These are phyloP conservation scores for Hirtodrosophila duncani DNA, from an alignment of 2,888 invertebrate species.

Conservation along the genomic window DNA sequence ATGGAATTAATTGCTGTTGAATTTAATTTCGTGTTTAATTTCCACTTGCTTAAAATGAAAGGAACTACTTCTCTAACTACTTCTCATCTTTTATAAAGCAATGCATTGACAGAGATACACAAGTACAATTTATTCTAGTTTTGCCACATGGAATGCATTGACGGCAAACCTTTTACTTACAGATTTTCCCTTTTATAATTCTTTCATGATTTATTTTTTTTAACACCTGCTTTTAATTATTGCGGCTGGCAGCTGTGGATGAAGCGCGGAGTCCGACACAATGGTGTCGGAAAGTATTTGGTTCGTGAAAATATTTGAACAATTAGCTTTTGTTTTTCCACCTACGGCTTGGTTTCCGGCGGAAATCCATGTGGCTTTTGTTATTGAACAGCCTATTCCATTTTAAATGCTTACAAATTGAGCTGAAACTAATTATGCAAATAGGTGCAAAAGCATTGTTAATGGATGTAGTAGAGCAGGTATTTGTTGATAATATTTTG, in stretches of 20 bases:
- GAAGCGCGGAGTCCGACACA: not conserved
- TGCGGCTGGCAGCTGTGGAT: conserved; percentile 7
- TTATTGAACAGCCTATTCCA: conserved; percentile 28
- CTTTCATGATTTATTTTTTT: no score
- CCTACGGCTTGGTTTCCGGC: conserved; percentile 11
- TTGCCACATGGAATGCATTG: no score
- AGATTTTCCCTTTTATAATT: conserved; percentile 19
- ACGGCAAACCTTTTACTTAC: conserved; percentile 20
- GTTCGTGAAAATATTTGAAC: conserved; percentile 44
- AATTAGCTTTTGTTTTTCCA: conserved; percentile 51
- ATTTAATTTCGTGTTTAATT: no score
- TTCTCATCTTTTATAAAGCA: no score
- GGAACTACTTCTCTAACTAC: no score
- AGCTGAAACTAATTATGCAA: conserved; percentile 35
- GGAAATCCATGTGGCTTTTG: conserved; percentile 34
- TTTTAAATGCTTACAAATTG: conserved; percentile 19
- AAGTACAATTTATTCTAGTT: no score
- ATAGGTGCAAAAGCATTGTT: not conserved
- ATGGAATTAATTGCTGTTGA: no score
- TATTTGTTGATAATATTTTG: conserved; percentile 26
- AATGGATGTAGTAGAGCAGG: conserved; percentile 3
- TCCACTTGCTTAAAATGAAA: no score
- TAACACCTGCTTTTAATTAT: no score
- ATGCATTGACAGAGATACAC: no score
- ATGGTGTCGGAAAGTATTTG: conserved; percentile 29